phyloP scores from a whole-genome alignment of 2,797 vertebrate genomes.

The Danio tinwini region DNA sequence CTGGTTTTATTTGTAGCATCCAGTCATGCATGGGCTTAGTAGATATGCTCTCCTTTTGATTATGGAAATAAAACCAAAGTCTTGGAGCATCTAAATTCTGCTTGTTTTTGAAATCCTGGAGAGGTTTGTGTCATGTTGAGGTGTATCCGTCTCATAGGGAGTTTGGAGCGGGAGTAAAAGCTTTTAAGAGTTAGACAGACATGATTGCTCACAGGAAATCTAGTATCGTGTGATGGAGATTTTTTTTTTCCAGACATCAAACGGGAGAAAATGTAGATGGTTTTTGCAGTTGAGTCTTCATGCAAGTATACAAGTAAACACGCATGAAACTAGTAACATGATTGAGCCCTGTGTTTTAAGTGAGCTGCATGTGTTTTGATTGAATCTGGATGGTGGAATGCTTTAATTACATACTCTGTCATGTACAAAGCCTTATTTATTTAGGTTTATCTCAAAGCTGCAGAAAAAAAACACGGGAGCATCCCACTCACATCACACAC shows the following conservation, averaged over 20 bases:
- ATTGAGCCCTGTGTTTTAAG: neutral
- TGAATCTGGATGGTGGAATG: neutral
- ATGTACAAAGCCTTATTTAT: neutral
- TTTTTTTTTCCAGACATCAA: neutral
- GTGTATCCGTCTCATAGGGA: neutral
- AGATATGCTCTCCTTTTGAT: neutral
- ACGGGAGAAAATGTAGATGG: neutral
- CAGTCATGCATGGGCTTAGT: neutral
- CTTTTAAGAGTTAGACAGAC: slow-evolving; percentile 1
- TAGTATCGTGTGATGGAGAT: slow-evolving; percentile 1
- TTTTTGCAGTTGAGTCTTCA: neutral
- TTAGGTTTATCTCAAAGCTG: slow-evolving; percentile 18
- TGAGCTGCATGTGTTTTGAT: slow-evolving; percentile 11
- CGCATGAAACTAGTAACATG: neutral
- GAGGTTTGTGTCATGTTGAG: slow-evolving; percentile 12
- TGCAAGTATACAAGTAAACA: neutral
- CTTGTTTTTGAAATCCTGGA: slow-evolving; percentile 9
- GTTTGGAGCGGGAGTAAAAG: neutral
- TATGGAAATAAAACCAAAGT: neutral
- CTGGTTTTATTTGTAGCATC: neutral
- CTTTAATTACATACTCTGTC: neutral
- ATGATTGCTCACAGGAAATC: slow-evolving; percentile 30
- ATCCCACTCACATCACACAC: neutral
- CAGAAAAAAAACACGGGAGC: neutral
- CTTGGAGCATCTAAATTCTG: neutral